Conservation (phyloP, 2,113 vertebrate species). For the Ciconia stormi region DNA sequence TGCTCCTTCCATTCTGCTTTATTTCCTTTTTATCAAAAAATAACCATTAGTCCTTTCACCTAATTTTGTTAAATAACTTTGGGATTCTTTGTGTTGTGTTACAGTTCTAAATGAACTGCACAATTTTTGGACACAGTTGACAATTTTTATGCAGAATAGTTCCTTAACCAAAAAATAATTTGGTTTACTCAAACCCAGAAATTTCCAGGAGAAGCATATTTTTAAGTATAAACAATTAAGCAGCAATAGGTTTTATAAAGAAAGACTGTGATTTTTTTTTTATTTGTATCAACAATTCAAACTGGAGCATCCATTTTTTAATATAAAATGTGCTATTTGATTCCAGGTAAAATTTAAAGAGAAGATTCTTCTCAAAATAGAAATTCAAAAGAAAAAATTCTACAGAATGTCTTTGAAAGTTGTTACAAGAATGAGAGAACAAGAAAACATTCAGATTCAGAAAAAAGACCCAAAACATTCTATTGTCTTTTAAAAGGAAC, state of each 20-base stretch:
- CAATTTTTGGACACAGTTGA: background rate
- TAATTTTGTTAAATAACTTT: background rate
- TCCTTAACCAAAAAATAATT: background rate
- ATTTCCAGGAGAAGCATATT: background rate
- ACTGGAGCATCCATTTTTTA: background rate
- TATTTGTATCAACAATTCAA: background rate
- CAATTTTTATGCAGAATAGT: background rate
- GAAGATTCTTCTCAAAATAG: background rate
- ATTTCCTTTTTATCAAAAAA: background rate
- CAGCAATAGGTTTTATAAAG: background rate
- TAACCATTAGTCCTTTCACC: rapidly evolving
- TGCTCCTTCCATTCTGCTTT: background rate
- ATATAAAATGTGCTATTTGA: background rate
- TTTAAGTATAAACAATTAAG: background rate
- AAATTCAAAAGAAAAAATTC: background rate
- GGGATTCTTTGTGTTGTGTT: background rate
- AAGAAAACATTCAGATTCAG: background rate
- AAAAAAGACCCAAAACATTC: background rate
- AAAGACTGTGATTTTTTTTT: too few species aligned
- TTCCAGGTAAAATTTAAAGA: background rate
- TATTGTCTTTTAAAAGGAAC: background rate
- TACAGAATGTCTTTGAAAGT: background rate
- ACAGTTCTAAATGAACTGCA: background rate
- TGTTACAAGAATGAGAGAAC: background rate
- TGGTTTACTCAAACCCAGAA: background rate